Conservation (phyloP, 2,113 vertebrate species). For the Marcusenius ussheri region DNA sequence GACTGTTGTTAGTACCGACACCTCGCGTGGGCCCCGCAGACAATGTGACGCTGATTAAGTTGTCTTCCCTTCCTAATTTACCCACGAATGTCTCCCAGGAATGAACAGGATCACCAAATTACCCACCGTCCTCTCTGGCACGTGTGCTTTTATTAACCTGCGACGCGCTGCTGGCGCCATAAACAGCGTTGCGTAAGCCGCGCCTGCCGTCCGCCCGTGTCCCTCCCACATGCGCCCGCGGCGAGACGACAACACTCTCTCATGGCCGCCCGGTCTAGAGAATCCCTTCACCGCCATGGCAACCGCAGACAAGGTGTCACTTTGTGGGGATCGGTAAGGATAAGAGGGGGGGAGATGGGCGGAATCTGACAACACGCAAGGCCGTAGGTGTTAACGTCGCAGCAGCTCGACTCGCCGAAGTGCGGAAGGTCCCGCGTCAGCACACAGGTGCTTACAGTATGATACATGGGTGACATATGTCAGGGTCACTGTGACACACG, state of each 20-base stretch:
- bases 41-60: background rate
- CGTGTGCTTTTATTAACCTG: background rate
- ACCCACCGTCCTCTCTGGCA: background rate
- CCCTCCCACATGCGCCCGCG: background rate
- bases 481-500: background rate
- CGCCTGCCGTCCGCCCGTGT: background rate
- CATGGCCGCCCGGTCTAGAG: background rate
- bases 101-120: background rate
- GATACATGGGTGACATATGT: background rate
- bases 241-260: background rate
- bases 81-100: background rate
- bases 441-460: background rate
- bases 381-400: background rate
- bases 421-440: background rate
- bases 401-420: background rate
- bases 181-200: background rate
- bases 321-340: background rate
- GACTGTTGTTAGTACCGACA: background rate
- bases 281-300: background rate
- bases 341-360: background rate
- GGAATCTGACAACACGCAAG: background rate
- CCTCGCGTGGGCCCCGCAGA: background rate
- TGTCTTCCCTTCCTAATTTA: slow-evolving; percentile 13
- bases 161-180: background rate
- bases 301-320: background rate